Percentiles rank a stretch among this genome's conserved stretches.
Evolutionary conservation across 2,888 invertebrate genomes (phyloP).

Genomic region (Phengaris arion): DNA sequence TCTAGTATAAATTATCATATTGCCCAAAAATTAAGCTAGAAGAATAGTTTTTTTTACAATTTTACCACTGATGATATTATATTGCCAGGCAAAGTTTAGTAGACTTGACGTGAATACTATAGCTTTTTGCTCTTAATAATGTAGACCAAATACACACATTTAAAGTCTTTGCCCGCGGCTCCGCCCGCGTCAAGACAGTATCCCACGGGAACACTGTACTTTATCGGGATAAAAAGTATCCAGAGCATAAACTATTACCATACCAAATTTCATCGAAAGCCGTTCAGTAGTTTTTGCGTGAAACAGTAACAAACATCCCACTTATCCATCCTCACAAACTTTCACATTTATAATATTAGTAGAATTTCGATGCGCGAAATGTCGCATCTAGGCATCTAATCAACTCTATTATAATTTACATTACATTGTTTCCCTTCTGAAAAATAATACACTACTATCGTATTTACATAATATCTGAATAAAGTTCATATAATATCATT

Average conservation of each 20-base stretch:
- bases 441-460: background rate
- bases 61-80: background rate
- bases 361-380: background rate
- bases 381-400: background rate
- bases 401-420: background rate
- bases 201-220: no score
- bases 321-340: no score
- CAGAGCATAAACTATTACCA: no score
- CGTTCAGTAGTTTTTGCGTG: no score
- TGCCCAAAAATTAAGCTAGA: background rate
- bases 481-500: background rate
- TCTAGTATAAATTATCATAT: background rate
- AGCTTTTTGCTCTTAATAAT: background rate
- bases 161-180: background rate
- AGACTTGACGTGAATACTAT: background rate
- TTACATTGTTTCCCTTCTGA: background rate
- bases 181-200: no score
- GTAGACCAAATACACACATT: background rate
- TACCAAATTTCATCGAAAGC: no score
- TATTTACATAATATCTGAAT: background rate
- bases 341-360: no score
- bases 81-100: no score
- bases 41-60: background rate
- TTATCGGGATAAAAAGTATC: no score
- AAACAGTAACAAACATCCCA: no score